Conservation (phyloP, 2,888 invertebrate genomes). For the Dicyrtoma fusca region DNA sequence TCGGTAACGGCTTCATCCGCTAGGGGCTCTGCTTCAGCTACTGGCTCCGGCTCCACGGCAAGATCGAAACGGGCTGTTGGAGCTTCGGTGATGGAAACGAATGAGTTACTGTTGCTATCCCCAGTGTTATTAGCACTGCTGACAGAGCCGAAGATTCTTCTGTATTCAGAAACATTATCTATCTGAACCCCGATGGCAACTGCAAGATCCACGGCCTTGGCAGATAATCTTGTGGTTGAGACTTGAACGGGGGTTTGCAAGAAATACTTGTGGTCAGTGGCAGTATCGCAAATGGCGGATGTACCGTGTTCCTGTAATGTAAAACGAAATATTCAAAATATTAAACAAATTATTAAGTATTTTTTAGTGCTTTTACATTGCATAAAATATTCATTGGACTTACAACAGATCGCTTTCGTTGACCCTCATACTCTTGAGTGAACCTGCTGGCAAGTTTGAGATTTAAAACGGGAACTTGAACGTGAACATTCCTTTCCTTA, state of each 20-base stretch:
- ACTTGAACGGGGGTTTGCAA: slow-evolving; percentile 15
- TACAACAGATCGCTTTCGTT: no score
- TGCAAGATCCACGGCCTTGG: neutral
- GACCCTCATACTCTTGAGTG: neutral
- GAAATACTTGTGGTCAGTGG: neutral
- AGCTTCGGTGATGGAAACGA: neutral
- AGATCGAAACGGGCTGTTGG: neutral
- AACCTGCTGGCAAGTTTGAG: slow-evolving; percentile 5
- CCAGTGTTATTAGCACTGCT: no score
- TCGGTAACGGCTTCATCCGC: neutral
- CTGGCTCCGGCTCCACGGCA: slow-evolving; percentile 3
- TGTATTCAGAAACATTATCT: slow-evolving; percentile 12
- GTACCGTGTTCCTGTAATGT: slow-evolving; percentile 5
- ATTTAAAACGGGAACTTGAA: slow-evolving; percentile 14
- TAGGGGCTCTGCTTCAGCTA: slow-evolving; percentile 2
- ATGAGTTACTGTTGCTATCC: neutral
- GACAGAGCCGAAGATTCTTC: slow-evolving; percentile 13
- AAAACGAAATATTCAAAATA: neutral
- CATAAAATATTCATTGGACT: no score
- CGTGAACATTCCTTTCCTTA: neutral
- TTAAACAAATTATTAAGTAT: neutral
- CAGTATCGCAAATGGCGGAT: slow-evolving; percentile 18
- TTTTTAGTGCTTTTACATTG: no score
- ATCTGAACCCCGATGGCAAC: slow-evolving; percentile 1
- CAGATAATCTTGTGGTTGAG: neutral